Percentiles rank a stretch among this genome's conserved stretches.
These are phyloP conservation scores for Catharus minimus DNA, from an alignment of 2,113 vertebrate species.

Conservation along the genomic window DNA sequence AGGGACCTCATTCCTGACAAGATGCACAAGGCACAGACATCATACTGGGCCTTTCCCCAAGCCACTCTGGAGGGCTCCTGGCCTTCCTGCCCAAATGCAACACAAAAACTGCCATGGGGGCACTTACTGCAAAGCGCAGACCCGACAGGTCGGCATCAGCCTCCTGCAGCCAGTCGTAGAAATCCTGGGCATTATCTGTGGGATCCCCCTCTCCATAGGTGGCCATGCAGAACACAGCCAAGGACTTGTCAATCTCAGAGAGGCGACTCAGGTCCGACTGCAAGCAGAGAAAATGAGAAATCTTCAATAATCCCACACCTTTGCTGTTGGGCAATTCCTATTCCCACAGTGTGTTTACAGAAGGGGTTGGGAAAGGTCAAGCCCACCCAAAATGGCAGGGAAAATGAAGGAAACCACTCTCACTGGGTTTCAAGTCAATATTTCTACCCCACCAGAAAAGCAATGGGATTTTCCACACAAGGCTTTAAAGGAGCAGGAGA, in stretches of 20 bases:
- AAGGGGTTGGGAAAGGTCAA: not conserved
- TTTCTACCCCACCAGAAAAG: not conserved
- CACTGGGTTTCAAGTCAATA: not conserved
- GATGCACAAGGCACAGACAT: not conserved
- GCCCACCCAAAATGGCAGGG: not conserved
- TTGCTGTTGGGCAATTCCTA: not conserved
- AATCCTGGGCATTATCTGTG: slow-evolving; percentile 96
- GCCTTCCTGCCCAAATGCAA: not conserved
- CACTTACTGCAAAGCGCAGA: slow-evolving; percentile 90
- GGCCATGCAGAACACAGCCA: slow-evolving; percentile 96
- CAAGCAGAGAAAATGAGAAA: not conserved
- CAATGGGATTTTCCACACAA: not conserved
- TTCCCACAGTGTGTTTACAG: not conserved
- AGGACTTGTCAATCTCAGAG: slow-evolving; percentile 87
- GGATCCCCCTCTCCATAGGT: slow-evolving; percentile 96
- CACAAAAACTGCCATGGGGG: not conserved
- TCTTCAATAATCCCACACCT: not conserved
- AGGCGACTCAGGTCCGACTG: slow-evolving; percentile 89
- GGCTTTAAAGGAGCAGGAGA: not conserved
- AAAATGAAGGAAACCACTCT: not conserved
- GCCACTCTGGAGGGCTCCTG: not conserved
- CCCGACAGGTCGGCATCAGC: slow-evolving; percentile 82
- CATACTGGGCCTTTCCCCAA: not conserved
- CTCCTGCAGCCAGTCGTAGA: slow-evolving; percentile 97
- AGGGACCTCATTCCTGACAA: not conserved